Percentiles rank a stretch among this genome's conserved stretches.
These are phyloP conservation scores for Diplazon laetatorius DNA, from an alignment of 2,888 invertebrate species.

Conservation along the genomic window DNA sequence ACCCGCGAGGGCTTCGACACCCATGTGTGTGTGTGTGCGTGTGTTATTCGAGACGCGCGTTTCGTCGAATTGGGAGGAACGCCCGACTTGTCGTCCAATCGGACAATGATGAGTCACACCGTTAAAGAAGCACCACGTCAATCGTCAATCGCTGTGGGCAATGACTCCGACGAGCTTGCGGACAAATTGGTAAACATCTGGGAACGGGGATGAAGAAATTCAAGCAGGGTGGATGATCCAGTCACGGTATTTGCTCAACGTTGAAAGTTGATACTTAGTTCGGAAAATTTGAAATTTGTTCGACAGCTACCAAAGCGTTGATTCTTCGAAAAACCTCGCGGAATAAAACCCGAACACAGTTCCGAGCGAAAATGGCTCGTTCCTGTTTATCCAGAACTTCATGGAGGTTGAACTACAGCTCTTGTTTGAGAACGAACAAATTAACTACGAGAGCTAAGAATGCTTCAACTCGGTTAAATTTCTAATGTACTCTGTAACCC, in stretches of 20 bases:
- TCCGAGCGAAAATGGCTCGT: too few species aligned
- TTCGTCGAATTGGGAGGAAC: slow-evolving; percentile 37
- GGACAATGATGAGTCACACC: slow-evolving; percentile 34
- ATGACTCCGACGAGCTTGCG: background rate
- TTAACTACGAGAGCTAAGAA: too few species aligned
- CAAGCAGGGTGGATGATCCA: background rate
- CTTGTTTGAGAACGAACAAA: too few species aligned
- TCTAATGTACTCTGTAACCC: background rate
- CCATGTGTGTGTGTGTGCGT: slow-evolving; percentile 10
- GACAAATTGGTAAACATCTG: slow-evolving; percentile 14
- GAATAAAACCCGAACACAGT: too few species aligned
- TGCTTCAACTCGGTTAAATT: too few species aligned
- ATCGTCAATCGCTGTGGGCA: slow-evolving; percentile 15
- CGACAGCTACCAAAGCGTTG: too few species aligned
- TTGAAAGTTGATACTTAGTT: too few species aligned
- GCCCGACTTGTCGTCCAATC: slow-evolving; percentile 20
- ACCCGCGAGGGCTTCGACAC: slow-evolving; percentile 30
- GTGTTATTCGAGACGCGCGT: slow-evolving; percentile 38
- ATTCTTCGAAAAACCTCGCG: too few species aligned
- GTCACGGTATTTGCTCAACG: background rate
- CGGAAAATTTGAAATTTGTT: too few species aligned
- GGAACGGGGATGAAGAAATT: background rate
- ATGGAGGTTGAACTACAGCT: too few species aligned
- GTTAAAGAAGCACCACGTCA: background rate
- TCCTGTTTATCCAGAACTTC: too few species aligned